These are phyloP conservation scores for Cephus pygmeus DNA, from an alignment of 2,888 invertebrate species.

Conservation along the genomic window DNA sequence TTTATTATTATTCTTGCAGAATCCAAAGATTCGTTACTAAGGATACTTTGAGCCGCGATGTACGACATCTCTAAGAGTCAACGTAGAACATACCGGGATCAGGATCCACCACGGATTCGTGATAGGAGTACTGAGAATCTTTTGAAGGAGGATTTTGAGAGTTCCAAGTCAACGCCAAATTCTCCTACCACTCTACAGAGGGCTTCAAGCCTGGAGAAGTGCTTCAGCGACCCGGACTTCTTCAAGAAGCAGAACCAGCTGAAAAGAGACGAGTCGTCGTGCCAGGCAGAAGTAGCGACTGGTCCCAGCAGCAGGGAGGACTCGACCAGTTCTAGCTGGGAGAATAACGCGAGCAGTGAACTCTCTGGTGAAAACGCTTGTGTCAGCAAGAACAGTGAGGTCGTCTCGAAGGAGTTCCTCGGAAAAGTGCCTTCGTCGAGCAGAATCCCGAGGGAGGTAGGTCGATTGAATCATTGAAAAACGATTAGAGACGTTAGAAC, in stretches of 20 bases:
- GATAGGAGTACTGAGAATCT: slow-evolving; percentile 40
- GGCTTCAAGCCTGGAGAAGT: slow-evolving; percentile 51
- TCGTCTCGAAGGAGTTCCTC: slow-evolving; percentile 42
- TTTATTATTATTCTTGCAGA: neutral
- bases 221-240: slow-evolving; percentile 52
- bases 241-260: slow-evolving; percentile 32
- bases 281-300: slow-evolving; percentile 36
- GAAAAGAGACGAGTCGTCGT: slow-evolving; percentile 23
- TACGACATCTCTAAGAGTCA: slow-evolving; percentile 55
- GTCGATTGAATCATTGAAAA: slow-evolving; percentile 12
- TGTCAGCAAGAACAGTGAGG: slow-evolving; percentile 31
- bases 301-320: slow-evolving; percentile 30
- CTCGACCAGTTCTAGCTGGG: slow-evolving; percentile 41
- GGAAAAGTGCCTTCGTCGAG: slow-evolving; percentile 45
- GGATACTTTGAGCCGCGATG: slow-evolving; percentile 28
- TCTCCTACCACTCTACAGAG: slow-evolving; percentile 44
- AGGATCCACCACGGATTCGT: slow-evolving; percentile 57
- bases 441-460: slow-evolving; percentile 17
- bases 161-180: slow-evolving; percentile 45
- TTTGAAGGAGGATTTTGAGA: slow-evolving; percentile 43
- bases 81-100: slow-evolving; percentile 54
- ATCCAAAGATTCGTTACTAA: neutral
- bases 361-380: slow-evolving; percentile 30
- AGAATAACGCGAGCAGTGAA: slow-evolving; percentile 40
- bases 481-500: neutral